Conservation (phyloP, 2,888 invertebrate species). For the Lissocephala sabroskyi region DNA sequence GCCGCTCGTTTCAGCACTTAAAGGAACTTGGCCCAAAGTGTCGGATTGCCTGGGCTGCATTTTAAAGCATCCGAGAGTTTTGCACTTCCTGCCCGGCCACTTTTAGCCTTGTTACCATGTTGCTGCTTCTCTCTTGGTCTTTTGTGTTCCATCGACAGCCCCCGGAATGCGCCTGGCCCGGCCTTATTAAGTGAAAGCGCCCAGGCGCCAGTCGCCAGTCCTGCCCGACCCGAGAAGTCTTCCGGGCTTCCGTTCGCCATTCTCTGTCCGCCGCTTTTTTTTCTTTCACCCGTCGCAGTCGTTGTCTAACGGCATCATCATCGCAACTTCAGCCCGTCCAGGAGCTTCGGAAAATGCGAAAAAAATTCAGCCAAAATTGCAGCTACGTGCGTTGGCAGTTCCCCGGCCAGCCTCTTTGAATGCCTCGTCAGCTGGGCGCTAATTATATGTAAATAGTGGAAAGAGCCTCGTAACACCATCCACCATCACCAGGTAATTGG, state of each 20-base stretch:
- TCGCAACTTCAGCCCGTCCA: constrained; percentile 47
- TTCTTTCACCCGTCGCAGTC: background rate
- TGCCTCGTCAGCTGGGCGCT: constrained; percentile 27
- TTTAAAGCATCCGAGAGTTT: no score
- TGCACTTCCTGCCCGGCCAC: no score
- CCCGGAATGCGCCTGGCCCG: no score
- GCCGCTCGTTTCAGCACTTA: no score
- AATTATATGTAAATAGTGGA: constrained; percentile 60
- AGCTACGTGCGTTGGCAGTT: constrained; percentile 17
- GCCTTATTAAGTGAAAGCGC: no score
- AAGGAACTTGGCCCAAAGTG: no score
- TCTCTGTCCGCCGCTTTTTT: constrained; percentile 9
- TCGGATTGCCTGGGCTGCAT: no score
- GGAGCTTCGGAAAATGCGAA: constrained; percentile 10
- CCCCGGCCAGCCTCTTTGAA: constrained; percentile 16
- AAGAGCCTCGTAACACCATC: constrained; percentile 24
- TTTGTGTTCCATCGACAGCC: no score
- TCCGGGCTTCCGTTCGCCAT: background rate
- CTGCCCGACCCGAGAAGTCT: no score
- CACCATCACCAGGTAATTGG: constrained; percentile 41
- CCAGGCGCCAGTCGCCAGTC: no score
- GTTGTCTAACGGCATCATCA: constrained; percentile 30
- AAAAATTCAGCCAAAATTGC: constrained; percentile 22
- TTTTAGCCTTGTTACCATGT: no score
- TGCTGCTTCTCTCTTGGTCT: no score